phyloP scores from a whole-genome alignment of 2,888 invertebrate species.

The Eledone cirrhosa region DNA sequence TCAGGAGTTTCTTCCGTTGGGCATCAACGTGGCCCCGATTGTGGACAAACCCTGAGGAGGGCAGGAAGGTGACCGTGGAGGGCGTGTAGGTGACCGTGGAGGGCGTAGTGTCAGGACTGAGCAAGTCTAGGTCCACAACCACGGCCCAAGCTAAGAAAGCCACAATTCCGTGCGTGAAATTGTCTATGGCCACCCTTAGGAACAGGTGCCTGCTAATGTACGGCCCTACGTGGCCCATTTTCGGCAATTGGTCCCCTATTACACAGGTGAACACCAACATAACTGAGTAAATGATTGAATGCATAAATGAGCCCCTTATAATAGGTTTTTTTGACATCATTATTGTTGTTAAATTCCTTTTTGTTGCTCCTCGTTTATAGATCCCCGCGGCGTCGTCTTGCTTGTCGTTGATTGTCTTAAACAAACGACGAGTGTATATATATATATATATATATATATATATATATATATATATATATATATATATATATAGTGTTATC shows the following conservation, averaged over 20 bases:
- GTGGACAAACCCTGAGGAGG: background rate
- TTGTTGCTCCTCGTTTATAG: too few relatives aligned
- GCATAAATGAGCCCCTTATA: too few relatives aligned
- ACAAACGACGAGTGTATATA: too few relatives aligned
- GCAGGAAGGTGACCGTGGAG: background rate
- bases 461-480: too few relatives aligned
- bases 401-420: too few relatives aligned
- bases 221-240: conserved; percentile 24
- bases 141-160: conserved; percentile 47
- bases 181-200: conserved; percentile 41
- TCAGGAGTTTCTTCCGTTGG: conserved; percentile 31
- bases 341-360: too few relatives aligned
- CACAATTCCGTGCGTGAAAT: conserved; percentile 44
- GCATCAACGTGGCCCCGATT: background rate
- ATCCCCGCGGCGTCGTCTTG: too few relatives aligned
- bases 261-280: conserved; percentile 34
- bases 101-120: background rate
- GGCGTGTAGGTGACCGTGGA: background rate
- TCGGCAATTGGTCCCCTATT: conserved; percentile 38
- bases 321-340: too few relatives aligned
- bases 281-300: conserved; percentile 30
- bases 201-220: conserved; percentile 25
- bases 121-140: conserved; percentile 36
- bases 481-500: too few relatives aligned
- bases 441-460: too few relatives aligned